These are phyloP conservation scores for Hemicrepidius hirtus DNA, from an alignment of 2,888 invertebrate genomes.

Conservation along the genomic window DNA sequence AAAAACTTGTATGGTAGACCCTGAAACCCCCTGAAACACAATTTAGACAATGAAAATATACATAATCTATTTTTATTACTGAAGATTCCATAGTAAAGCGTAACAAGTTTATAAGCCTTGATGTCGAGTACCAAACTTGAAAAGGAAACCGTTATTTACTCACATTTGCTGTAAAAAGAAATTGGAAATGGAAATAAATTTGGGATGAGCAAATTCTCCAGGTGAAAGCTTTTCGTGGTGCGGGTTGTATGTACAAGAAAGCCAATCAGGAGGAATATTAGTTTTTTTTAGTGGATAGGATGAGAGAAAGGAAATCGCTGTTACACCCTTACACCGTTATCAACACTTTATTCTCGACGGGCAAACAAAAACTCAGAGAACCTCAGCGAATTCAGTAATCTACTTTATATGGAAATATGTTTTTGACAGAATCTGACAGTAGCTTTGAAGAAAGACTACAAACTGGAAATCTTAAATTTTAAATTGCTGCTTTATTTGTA, in stretches of 20 bases:
- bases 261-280: constrained; percentile 18
- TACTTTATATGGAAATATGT: constrained; percentile 24
- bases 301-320: background rate
- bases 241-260: constrained; percentile 18
- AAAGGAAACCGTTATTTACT: constrained; percentile 10
- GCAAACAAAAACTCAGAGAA: constrained; percentile 6
- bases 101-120: constrained; percentile 12
- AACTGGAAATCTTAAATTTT: background rate
- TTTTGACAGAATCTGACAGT: background rate
- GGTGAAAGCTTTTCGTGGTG: constrained; percentile 16
- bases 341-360: constrained; percentile 4
- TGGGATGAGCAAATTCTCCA: constrained; percentile 13
- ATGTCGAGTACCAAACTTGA: background rate
- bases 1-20: too few species aligned
- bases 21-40: too few species aligned
- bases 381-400: constrained; percentile 1
- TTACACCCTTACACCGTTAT: background rate
- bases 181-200: constrained; percentile 4
- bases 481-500: background rate
- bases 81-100: background rate
- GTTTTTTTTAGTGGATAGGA: background rate
- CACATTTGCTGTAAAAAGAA: background rate
- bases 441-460: constrained; percentile 1
- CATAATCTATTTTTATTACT: background rate
- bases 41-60: too few species aligned